Percentiles rank a stretch among this genome's conserved stretches.
These are phyloP conservation scores for pig (Sus scrofa) DNA, from an alignment of 2,113 vertebrate genomes.

Conservation along the genomic window T2T-Sscrofa CM000817.6:6681001-6681500, in stretches of 20 bases:
- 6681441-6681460: neutral
- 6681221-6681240: neutral
- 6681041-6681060: neutral
- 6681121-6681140: neutral
- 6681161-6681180: neutral
- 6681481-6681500: neutral
- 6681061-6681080: neutral
- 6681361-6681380: neutral
- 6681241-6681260: neutral
- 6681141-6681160: neutral
- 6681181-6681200: neutral
- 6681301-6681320: too few relatives aligned
- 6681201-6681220: neutral
- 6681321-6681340: too few relatives aligned
- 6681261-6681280: neutral
- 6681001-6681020: neutral
- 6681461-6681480: neutral
- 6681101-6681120: neutral
- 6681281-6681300: rapidly evolving
- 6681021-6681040: neutral
- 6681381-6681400: neutral
- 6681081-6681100: neutral
- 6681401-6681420: neutral
- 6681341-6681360: neutral
- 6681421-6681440: neutral